phyloP scores from a whole-genome alignment of 2,888 invertebrate genomes.

The Limenitis camilla region DNA sequence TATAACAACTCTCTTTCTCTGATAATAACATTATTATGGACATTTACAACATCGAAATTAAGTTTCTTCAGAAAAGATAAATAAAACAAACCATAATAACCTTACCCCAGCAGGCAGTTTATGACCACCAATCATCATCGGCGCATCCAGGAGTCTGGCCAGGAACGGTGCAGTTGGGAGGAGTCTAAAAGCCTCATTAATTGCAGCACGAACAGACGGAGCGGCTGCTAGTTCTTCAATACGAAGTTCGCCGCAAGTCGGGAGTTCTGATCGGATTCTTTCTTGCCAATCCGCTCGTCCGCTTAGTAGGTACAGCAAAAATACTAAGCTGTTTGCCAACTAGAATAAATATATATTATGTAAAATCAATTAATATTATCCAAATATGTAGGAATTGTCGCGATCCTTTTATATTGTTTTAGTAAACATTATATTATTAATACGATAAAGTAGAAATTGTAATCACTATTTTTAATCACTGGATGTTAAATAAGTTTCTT shows the following conservation, averaged over 20 bases:
- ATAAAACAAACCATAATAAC: slow-evolving; percentile 17
- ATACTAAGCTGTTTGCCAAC: slow-evolving; percentile 87
- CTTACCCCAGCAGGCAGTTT: slow-evolving; percentile 81
- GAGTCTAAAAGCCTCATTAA: slow-evolving; percentile 83
- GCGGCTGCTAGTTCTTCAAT: slow-evolving; percentile 77
- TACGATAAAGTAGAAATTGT: no score
- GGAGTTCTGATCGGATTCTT: slow-evolving; percentile 79
- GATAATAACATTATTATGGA: no score
- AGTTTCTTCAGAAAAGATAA: background rate
- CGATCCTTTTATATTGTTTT: no score
- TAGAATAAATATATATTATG: slow-evolving; percentile 38
- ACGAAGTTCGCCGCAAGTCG: slow-evolving; percentile 70
- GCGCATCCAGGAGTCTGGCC: slow-evolving; percentile 83
- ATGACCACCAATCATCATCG: slow-evolving; percentile 81
- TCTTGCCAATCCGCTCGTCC: slow-evolving; percentile 79
- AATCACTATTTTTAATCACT: no score
- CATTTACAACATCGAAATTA: no score
- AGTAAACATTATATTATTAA: no score
- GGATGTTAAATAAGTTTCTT: no score
- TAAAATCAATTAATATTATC: background rate
- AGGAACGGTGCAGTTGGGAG: slow-evolving; percentile 86
- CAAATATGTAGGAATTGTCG: background rate
- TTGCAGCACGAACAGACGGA: slow-evolving; percentile 85
- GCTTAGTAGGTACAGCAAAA: slow-evolving; percentile 83
- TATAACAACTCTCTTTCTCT: no score